Evolutionary conservation across 2,797 vertebrate species (phyloP).

Genomic region (Cephalopachus bancanus): DNA sequence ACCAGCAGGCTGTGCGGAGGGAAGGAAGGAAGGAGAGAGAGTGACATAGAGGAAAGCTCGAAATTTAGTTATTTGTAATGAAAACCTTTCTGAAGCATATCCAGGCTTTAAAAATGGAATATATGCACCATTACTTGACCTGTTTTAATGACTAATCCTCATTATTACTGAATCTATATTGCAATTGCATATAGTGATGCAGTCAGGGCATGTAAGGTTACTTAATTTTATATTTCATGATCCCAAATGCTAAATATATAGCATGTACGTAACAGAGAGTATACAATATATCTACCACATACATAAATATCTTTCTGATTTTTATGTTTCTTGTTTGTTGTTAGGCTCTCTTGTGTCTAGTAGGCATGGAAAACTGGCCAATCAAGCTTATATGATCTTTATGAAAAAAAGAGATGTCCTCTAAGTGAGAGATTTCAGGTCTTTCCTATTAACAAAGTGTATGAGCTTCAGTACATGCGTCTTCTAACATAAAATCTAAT

Average conservation of each 20-base stretch:
- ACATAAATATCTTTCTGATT: not conserved
- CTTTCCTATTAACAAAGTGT: not conserved
- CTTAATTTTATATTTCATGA: not conserved
- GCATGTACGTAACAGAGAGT: not conserved
- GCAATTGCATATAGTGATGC: not conserved
- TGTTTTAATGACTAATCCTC: not conserved
- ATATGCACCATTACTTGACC: not conserved
- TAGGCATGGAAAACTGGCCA: not conserved
- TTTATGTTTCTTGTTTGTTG: not conserved
- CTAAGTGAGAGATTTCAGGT: not conserved
- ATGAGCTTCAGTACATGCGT: not conserved
- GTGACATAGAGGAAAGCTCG: not conserved
- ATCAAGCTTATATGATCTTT: not conserved
- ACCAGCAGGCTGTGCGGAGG: not conserved
- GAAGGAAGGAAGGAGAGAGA: not conserved
- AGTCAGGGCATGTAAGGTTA: not conserved
- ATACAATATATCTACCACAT: not conserved
- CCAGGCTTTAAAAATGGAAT: not conserved
- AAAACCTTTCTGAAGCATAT: slow-evolving; percentile 52
- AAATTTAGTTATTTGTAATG: not conserved
- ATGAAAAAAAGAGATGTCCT: not conserved
- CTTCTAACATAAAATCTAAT: slow-evolving; percentile 24
- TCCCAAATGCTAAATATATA: not conserved
- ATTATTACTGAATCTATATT: not conserved
- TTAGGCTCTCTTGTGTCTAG: not conserved